A percentile compares a stretch with the other conserved stretches of the same genome.
These are phyloP conservation scores for Halcyon leucocephala DNA, from an alignment of 2,797 vertebrate species.

Conservation along the genomic window DNA sequence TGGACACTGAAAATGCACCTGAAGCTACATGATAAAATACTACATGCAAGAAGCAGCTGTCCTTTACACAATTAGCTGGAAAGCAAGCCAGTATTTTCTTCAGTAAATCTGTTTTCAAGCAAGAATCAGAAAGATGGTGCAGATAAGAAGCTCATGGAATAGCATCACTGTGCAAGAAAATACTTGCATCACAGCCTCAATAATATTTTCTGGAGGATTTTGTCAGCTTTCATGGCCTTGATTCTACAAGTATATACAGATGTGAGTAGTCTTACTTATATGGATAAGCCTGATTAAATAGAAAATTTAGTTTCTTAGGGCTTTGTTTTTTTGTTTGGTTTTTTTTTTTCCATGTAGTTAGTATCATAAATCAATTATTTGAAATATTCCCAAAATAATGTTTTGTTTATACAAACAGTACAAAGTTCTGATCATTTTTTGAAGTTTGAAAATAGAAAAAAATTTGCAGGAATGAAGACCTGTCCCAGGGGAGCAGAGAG, in stretches of 20 bases:
- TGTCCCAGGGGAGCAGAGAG: neutral
- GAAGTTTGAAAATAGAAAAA: neutral
- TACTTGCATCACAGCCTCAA: neutral
- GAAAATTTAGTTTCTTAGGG: neutral
- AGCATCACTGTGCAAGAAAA: neutral
- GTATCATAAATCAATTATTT: neutral
- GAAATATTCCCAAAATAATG: neutral
- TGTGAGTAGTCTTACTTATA: neutral
- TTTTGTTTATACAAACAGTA: neutral
- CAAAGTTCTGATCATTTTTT: neutral
- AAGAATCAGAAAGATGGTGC: neutral
- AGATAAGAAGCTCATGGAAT: neutral
- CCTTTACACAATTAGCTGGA: neutral
- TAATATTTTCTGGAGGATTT: neutral
- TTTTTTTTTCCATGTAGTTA: neutral
- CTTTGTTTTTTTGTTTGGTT: neutral
- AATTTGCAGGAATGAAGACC: neutral
- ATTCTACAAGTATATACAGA: neutral
- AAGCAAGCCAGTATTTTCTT: neutral
- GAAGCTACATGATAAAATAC: neutral
- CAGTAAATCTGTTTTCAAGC: neutral
- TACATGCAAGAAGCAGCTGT: neutral
- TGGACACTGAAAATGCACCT: neutral
- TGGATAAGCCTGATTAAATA: neutral
- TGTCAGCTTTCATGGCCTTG: neutral